These are phyloP conservation scores for Phengaris alcon DNA, from an alignment of 2,888 invertebrate species.

Conservation along the genomic window DNA sequence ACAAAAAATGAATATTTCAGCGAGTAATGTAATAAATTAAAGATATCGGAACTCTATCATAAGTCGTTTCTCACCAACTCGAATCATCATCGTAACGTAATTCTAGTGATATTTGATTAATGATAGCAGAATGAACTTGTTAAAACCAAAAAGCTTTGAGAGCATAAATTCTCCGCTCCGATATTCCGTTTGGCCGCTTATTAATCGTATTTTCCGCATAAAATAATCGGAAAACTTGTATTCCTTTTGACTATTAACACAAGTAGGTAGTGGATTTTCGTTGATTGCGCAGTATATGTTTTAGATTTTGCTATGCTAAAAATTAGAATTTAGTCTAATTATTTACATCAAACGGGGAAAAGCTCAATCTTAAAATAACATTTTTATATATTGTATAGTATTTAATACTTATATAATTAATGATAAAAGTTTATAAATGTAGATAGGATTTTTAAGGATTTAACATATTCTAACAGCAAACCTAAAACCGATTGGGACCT, in stretches of 20 bases:
- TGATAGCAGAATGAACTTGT: slow-evolving; percentile 53
- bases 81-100: slow-evolving; percentile 25
- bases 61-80: slow-evolving; percentile 7
- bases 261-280: slow-evolving; percentile 33
- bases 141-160: slow-evolving; percentile 39
- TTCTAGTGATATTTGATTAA: slow-evolving; percentile 66
- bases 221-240: slow-evolving; percentile 14
- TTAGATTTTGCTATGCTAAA: not conserved
- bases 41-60: not conserved
- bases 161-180: not conserved
- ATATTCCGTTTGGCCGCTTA: slow-evolving; percentile 16
- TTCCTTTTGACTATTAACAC: slow-evolving; percentile 31
- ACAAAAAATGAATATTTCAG: not conserved
- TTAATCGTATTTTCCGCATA: slow-evolving; percentile 21
- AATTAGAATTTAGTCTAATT: too few species aligned
- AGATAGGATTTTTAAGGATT: too few species aligned
- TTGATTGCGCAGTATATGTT: slow-evolving; percentile 30
- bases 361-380: too few species aligned
- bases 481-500: not conserved
- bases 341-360: too few species aligned
- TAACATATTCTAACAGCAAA: not conserved
- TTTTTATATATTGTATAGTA: too few species aligned
- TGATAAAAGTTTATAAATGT: too few species aligned
- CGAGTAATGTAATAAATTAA: not conserved
- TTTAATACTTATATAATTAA: too few species aligned